Evolutionary conservation across 1,140 invertebrate species (phyloP).

Genomic region (Rhyzopertha dominica): DNA sequence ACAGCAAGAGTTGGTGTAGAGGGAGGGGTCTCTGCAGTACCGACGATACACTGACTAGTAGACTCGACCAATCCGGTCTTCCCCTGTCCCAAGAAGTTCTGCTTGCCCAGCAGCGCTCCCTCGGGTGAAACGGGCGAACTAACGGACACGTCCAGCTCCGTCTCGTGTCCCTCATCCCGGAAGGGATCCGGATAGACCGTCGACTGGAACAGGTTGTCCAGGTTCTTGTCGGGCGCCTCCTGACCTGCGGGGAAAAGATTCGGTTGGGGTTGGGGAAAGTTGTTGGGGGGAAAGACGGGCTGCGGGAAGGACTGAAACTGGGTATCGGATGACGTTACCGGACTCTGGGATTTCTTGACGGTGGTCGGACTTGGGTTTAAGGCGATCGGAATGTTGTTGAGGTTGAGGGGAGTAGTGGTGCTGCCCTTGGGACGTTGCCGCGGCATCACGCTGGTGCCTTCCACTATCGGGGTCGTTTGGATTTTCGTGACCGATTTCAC

Average conservation of each 20-base stretch:
- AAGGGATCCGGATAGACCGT: slow-evolving; percentile 58
- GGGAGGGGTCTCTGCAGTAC: slow-evolving; percentile 46
- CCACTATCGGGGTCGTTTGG: slow-evolving; percentile 50
- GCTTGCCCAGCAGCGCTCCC: slow-evolving; percentile 25
- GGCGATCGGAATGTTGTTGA: slow-evolving; percentile 46
- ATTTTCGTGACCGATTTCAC: slow-evolving; percentile 45
- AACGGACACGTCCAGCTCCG: slow-evolving; percentile 20
- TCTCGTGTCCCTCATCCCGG: slow-evolving; percentile 46
- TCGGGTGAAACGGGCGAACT: slow-evolving; percentile 30
- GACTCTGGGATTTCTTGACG: slow-evolving; percentile 41
- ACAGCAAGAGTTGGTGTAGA: slow-evolving; percentile 50
- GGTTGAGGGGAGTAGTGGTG: slow-evolving; percentile 44
- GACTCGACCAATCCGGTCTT: slow-evolving; percentile 36
- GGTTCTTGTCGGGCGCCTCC: slow-evolving; percentile 18
- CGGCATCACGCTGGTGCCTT: slow-evolving; percentile 75
- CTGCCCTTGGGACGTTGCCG: slow-evolving; percentile 75
- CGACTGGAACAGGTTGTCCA: slow-evolving; percentile 48
- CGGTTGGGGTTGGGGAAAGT: slow-evolving; percentile 20
- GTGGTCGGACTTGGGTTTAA: slow-evolving; percentile 49
- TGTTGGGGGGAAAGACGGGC: slow-evolving; percentile 45
- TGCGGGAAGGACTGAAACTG: slow-evolving; percentile 44
- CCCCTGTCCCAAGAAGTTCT: slow-evolving; percentile 5
- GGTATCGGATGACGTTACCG: slow-evolving; percentile 27
- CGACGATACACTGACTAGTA: slow-evolving; percentile 42
- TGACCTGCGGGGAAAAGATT: slow-evolving; percentile 15